Evolutionary conservation across 2,888 invertebrate genomes (phyloP), one percentile per base, ranked within the genome.

Genomic region (Eudemis profundana): DNA sequence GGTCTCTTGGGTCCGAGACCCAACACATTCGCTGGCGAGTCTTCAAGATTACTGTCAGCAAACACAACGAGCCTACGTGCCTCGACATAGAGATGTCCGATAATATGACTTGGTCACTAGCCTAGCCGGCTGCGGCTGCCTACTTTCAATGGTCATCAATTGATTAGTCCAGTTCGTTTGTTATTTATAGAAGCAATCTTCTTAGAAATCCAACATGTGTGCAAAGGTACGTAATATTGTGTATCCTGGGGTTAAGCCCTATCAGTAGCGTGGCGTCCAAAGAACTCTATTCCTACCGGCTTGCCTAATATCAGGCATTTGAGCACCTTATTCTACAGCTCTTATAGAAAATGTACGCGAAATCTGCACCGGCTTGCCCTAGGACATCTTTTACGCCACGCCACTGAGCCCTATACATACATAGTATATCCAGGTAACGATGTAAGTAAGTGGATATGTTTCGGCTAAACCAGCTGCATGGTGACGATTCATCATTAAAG

Each of bases 1-100:
- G 79, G 85, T 86, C 87, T 85, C 89, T 77, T 72, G 90, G 87
- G 89, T 76, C 78, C 73, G 77, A 79, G 78, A 82, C 81, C 81
- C 87, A 82, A 89, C 88, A 87, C 85, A 87, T 89, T 86, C 79
- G 77, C 81, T 81, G 82, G 79, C 82, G 77, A 85, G 79, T 83
- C 84, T 82, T 85, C 81, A 84, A 85, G 85, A 87, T 87, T 85
- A 86, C 84, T 83, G 84, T 87, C 87, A 86, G 86, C 85, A 82
- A 87, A 87, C 85, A 84, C 77, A 81, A 80, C 73, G 75, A 72
- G 72, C 66, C 78, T 82, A 86, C 87, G 84, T 87, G 85, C 78
- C 72, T 70, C 75, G 84, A 82, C 83, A 82, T 72, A 73, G 75
- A 78, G 80, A 84, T 84, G 78, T 68, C 71, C 77, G 73, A 74